A percentile compares a stretch with the other conserved stretches of the same genome.
Conservation (phyloP, 1,140 invertebrate genomes). For the Hormaphis cornu region DNA sequence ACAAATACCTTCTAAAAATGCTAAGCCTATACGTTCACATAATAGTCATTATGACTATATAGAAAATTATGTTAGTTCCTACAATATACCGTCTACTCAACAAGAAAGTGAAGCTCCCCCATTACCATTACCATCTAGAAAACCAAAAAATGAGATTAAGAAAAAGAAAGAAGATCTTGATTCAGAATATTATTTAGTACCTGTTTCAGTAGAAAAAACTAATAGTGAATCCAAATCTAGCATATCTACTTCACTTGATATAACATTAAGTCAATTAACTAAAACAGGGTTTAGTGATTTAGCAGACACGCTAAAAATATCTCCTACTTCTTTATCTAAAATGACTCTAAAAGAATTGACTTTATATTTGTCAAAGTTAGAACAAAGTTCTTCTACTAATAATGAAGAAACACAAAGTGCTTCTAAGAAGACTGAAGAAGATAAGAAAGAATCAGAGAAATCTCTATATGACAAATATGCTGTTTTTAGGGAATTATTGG, state of each 20-base stretch:
- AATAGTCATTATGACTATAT: slow-evolving; percentile 55
- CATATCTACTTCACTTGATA: slow-evolving; percentile 48
- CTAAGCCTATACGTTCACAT: slow-evolving; percentile 57
- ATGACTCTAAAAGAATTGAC: slow-evolving; percentile 77
- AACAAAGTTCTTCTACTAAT: slow-evolving; percentile 41
- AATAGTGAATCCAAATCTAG: slow-evolving; percentile 21
- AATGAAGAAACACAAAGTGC: slow-evolving; percentile 56
- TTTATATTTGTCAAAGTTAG: slow-evolving; percentile 53
- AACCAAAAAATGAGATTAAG: slow-evolving; percentile 42
- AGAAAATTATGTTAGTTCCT: slow-evolving; percentile 46
- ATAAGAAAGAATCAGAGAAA: slow-evolving; percentile 38
- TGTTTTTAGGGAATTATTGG: slow-evolving; percentile 70
- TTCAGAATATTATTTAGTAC: slow-evolving; percentile 54
- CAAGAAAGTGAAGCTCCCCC: slow-evolving; percentile 43
- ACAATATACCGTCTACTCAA: slow-evolving; percentile 9
- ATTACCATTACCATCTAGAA: slow-evolving; percentile 53
- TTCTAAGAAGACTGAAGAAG: slow-evolving; percentile 46
- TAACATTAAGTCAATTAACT: slow-evolving; percentile 70
- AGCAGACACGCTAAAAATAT: slow-evolving; percentile 62
- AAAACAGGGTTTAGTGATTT: slow-evolving; percentile 69
- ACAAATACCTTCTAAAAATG: slow-evolving; percentile 41
- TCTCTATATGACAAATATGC: slow-evolving; percentile 65
- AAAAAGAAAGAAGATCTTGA: slow-evolving; percentile 39
- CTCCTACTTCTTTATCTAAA: slow-evolving; percentile 62
- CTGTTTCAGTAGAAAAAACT: slow-evolving; percentile 35